Evolutionary conservation across 1,140 invertebrate species (phyloP).

Genomic region (Meloidogyne exigua): DNA sequence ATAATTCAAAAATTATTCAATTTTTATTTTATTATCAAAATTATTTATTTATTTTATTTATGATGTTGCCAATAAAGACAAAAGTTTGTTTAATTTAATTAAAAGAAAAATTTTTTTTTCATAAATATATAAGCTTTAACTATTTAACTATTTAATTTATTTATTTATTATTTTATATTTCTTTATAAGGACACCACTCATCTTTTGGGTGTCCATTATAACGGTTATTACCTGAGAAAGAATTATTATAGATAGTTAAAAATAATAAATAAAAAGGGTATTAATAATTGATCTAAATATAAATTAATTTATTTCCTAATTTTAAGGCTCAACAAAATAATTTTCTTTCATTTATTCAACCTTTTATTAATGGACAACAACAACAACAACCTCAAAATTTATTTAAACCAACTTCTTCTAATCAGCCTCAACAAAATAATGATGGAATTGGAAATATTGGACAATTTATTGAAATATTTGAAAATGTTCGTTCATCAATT

Average conservation of each 20-base stretch:
- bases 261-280: too few relatives aligned
- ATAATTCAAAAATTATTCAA: constrained; percentile 6
- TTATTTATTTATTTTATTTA: background rate
- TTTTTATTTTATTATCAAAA: background rate
- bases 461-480: constrained; percentile 27
- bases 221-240: too few relatives aligned
- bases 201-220: too few relatives aligned
- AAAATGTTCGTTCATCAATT: background rate
- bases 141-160: background rate
- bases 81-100: constrained; percentile 6
- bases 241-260: too few relatives aligned
- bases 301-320: background rate
- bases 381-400: background rate
- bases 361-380: constrained; percentile 15
- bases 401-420: constrained; percentile 1
- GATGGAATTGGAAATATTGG: constrained; percentile 14
- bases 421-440: background rate
- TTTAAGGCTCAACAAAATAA: constrained; percentile 18
- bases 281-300: too few relatives aligned
- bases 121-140: background rate
- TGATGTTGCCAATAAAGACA: background rate
- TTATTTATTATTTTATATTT: too few relatives aligned
- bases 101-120: too few relatives aligned
- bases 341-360: constrained; percentile 25
- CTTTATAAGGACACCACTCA: too few relatives aligned